Evolutionary conservation across 2,888 invertebrate species (phyloP), one percentile per base, ranked within the genome.

Genomic region (Drosophila mayaguana): DNA sequence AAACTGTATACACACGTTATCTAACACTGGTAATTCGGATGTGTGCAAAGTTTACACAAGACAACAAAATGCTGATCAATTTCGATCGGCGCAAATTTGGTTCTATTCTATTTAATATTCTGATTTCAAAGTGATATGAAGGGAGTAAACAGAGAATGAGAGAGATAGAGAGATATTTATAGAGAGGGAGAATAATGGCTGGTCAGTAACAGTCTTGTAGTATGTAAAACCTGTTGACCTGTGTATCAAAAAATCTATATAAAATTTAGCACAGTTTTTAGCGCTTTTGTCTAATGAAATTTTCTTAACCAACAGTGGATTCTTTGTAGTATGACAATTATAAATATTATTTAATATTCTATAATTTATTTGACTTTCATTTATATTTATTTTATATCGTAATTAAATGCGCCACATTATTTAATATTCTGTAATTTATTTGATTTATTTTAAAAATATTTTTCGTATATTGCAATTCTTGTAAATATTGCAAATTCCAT

Each of bases 261-360:
- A 68, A 73, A 69, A 56, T 70, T 63, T 63, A 74, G 84, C 85
- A 68, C 68, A 81, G 61, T 72, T 81, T 62, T 46, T 42, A 64
- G 88, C 20, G 43, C 18, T 1, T 14, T 32, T 14, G 32, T 14
- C 50, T 34, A 34, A 32, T 32, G 50, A 18, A 0, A 12, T n/a
- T n/a, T n/a, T n/a, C n/a, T n/a, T n/a, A n/a, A n/a, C n/a, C n/a
- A n/a, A n/a, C n/a, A n/a, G n/a, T n/a, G n/a, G n/a, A n/a, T n/a
- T n/a, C n/a, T n/a, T n/a, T n/a, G n/a, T n/a, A n/a, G n/a, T n/a
- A n/a, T n/a, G n/a, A n/a, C n/a, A n/a, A n/a, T n/a, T n/a, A n/a
- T n/a, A n/a, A n/a, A n/a, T n/a, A n/a, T n/a, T n/a, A 14, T 38
- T 7, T 38, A 38, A 36, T 36, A 16, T 36, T 6, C 0, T 8